Conservation (phyloP, 2,797 vertebrate genomes). For the Aphelocoma californica region DNA sequence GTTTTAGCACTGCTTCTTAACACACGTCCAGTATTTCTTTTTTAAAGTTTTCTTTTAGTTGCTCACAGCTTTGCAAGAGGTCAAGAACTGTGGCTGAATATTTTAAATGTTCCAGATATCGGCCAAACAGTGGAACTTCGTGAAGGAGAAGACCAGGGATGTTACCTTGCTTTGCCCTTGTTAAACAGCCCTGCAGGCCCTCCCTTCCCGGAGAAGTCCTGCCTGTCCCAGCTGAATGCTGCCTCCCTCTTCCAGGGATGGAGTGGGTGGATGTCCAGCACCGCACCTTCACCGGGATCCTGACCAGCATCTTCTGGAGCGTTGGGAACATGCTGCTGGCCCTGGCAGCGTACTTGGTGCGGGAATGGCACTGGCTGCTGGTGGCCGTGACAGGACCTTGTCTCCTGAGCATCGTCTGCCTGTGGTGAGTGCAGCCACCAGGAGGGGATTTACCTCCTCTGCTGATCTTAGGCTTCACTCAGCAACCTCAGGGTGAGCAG, state of each 20-base stretch:
- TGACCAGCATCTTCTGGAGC: conserved; percentile 82
- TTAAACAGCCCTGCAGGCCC: not conserved
- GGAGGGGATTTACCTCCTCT: not conserved
- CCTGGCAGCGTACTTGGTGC: conserved; percentile 79
- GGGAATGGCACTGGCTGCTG: conserved; percentile 84
- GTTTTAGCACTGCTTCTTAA: not conserved
- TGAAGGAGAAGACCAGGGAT: not conserved
- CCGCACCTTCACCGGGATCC: conserved; percentile 77
- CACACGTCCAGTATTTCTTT: not conserved
- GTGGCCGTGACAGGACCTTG: conserved; percentile 81
- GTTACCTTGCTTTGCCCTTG: not conserved
- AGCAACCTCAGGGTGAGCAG: not conserved
- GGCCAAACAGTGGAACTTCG: not conserved
- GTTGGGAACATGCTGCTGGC: conserved; percentile 83
- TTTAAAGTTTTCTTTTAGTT: not conserved
- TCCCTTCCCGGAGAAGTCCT: not conserved
- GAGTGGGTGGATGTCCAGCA: conserved; percentile 86
- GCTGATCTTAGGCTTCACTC: not conserved
- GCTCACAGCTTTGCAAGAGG: not conserved
- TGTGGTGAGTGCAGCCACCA: conserved; percentile 77
- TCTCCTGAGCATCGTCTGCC: conserved; percentile 72
- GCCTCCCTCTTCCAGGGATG: conserved; percentile 71
- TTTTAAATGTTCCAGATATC: not conserved
- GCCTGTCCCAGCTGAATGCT: not conserved
- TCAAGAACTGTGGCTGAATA: not conserved